Conservation (phyloP, 2,888 invertebrate genomes). For the Habrosyne pyritoides region DNA sequence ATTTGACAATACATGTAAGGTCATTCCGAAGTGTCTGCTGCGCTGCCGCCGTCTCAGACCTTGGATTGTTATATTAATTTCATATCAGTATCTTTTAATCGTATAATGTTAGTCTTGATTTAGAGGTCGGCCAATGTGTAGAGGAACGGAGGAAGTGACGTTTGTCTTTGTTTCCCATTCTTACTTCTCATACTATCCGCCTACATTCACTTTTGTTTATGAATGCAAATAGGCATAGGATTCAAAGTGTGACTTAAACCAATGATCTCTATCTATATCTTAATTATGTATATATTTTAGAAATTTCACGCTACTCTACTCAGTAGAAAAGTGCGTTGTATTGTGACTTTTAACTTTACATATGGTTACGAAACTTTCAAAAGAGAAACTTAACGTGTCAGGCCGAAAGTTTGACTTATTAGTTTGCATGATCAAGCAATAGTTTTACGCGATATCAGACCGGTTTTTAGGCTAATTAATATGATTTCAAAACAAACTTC, state of each 20-base stretch:
- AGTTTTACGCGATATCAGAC: neutral
- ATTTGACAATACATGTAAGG: neutral
- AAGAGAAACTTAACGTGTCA: constrained; percentile 51
- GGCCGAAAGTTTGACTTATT: constrained; percentile 6
- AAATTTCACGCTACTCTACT: neutral
- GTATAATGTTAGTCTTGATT: constrained; percentile 34
- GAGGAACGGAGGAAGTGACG: constrained; percentile 46
- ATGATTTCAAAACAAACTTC: neutral
- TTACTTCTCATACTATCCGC: constrained; percentile 50
- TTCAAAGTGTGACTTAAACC: constrained; percentile 21
- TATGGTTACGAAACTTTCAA: constrained; percentile 60
- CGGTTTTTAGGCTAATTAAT: neutral
- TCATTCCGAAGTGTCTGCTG: neutral
- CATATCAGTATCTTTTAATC: constrained; percentile 15
- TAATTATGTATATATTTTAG: constrained; percentile 13
- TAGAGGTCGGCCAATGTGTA: constrained; percentile 44
- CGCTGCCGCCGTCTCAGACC: neutral
- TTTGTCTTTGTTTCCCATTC: constrained; percentile 61
- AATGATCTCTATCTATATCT: constrained; percentile 23
- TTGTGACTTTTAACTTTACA: constrained; percentile 39
- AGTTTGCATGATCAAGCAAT: neutral
- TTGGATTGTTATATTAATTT: constrained; percentile 1
- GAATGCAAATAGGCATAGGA: constrained; percentile 32
- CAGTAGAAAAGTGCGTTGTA: constrained; percentile 11
- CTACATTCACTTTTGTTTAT: constrained; percentile 80